These are phyloP conservation scores for Leucoraja erinaceus DNA, from an alignment of 2,113 vertebrate species.

Conservation along the genomic window DNA sequence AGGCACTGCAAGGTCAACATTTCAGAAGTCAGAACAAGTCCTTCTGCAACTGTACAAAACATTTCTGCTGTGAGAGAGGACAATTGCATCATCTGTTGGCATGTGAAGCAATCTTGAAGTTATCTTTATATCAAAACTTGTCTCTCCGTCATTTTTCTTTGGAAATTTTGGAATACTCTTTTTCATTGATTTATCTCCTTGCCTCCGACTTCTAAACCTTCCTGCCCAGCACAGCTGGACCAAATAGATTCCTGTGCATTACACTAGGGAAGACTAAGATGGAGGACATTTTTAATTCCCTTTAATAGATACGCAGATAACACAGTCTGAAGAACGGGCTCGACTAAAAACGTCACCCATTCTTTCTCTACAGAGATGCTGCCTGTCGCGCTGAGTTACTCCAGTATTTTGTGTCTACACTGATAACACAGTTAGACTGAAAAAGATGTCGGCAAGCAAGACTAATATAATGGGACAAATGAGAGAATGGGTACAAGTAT, in stretches of 20 bases:
- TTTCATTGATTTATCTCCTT: background rate
- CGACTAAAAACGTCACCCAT: too few relatives aligned
- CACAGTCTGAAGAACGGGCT: too few relatives aligned
- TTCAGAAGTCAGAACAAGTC: background rate
- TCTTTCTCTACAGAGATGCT: too few relatives aligned
- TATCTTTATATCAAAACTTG: background rate
- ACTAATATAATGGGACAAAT: background rate
- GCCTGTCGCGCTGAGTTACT: too few relatives aligned
- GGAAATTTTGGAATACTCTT: background rate
- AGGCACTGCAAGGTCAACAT: constrained; percentile 67
- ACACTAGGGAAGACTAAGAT: background rate
- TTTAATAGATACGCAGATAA: too few relatives aligned
- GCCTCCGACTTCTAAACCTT: background rate
- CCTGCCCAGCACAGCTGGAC: background rate
- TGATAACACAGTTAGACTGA: too few relatives aligned
- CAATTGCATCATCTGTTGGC: background rate
- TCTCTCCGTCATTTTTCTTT: background rate
- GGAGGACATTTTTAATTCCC: background rate
- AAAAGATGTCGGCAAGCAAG: background rate
- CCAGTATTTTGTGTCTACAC: too few relatives aligned
- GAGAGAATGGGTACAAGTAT: background rate
- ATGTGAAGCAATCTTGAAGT: background rate
- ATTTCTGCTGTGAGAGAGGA: background rate
- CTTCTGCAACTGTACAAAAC: background rate
- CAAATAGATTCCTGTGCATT: background rate